Conservation (phyloP, 2,888 invertebrate species). For the Amaurobius ferox region DNA sequence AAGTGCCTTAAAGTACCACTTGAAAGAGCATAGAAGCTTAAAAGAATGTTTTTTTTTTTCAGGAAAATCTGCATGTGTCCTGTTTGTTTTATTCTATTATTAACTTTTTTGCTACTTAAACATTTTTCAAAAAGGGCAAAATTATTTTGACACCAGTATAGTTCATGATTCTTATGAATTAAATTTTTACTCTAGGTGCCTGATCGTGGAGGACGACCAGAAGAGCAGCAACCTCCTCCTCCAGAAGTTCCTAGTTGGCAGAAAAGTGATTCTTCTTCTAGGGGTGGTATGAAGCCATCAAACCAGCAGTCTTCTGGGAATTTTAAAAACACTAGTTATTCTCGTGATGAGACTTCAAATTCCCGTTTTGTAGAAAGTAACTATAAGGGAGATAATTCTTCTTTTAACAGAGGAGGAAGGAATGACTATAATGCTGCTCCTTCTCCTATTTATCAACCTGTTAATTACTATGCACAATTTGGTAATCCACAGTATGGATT, state of each 20-base stretch:
- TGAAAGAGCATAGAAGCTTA: too few species aligned
- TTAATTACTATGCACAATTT: constrained; percentile 1
- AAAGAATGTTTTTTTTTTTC: too few species aligned
- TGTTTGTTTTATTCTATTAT: too few species aligned
- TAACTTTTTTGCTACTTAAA: too few species aligned
- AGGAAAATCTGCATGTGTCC: too few species aligned
- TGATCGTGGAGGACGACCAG: constrained; percentile 94
- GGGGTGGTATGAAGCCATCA: constrained; percentile 76
- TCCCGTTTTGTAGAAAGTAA: background rate
- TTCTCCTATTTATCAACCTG: constrained; percentile 18
- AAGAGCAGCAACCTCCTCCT: constrained; percentile 93
- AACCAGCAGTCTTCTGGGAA: background rate
- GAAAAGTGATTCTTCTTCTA: constrained; percentile 81
- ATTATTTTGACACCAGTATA: too few species aligned
- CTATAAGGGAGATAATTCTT: constrained; percentile 12
- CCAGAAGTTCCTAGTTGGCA: constrained; percentile 99
- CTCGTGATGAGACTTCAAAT: background rate
- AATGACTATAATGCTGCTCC: constrained; percentile 20
- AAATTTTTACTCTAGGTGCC: constrained; percentile 83
- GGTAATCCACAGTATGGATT: constrained; percentile 31
- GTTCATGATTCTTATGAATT: background rate
- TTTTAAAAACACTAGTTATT: background rate
- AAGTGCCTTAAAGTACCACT: too few species aligned
- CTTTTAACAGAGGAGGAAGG: constrained; percentile 1
- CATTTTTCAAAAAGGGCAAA: too few species aligned